Conservation (phyloP, 2,797 vertebrate species). For the Coregonus ussuriensis region DNA sequence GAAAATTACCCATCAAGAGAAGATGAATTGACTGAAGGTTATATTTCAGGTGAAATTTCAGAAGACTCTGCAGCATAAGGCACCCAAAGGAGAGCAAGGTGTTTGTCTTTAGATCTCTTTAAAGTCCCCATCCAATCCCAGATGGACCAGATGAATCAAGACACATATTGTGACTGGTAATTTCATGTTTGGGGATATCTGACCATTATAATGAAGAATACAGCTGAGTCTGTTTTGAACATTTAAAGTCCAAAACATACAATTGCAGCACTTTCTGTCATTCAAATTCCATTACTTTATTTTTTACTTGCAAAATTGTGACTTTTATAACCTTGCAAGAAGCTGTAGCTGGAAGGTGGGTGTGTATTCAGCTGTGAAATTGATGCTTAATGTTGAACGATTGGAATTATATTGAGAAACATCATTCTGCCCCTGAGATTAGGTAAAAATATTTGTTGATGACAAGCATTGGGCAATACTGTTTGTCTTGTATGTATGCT, state of each 20-base stretch:
- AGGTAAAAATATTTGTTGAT: conserved; percentile 15
- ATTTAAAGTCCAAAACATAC: neutral
- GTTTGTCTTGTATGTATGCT: conserved; percentile 9
- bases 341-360: conserved; percentile 4
- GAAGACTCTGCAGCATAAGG: neutral
- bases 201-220: no score
- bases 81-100: neutral
- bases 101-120: neutral
- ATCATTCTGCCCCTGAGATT: conserved; percentile 14
- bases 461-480: conserved; percentile 10
- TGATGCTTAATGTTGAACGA: conserved; percentile 33
- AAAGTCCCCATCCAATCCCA: neutral
- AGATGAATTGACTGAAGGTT: no score
- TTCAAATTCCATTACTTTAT: conserved; percentile 13
- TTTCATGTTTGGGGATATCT: no score
- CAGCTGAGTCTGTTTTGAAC: neutral
- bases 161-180: no score
- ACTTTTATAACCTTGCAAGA: conserved; percentile 4
- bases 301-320: conserved; percentile 5
- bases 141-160: neutral
- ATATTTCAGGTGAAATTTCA: neutral
- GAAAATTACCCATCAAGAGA: conserved; percentile 12
- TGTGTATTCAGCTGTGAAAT: conserved; percentile 41
- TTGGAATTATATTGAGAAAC: conserved; percentile 24
- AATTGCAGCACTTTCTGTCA: conserved; percentile 6